A percentile compares a stretch with the other conserved stretches of the same genome.
Conservation (phyloP, 2,888 invertebrate genomes). For the Encarsia formosa region DNA sequence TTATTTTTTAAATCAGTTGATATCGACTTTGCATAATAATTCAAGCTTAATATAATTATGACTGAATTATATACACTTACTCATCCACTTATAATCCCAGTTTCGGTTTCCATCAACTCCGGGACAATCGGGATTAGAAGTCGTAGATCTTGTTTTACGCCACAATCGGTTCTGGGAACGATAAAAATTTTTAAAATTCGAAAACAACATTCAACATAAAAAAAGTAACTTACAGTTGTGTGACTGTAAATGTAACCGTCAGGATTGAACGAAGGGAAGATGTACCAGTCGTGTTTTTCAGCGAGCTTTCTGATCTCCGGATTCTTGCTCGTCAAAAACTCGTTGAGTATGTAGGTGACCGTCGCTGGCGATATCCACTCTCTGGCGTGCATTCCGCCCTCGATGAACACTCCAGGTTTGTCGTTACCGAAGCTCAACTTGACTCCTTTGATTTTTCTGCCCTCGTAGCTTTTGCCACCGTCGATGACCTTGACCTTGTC, state of each 20-base stretch:
- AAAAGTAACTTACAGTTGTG: conserved; percentile 53
- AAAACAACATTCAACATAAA: too few relatives aligned
- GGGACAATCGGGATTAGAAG: conserved; percentile 42
- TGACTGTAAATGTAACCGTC: conserved; percentile 73
- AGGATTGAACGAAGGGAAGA: conserved; percentile 72
- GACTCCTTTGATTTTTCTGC: conserved; percentile 30
- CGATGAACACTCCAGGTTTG: conserved; percentile 60
- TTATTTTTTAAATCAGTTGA: too few relatives aligned
- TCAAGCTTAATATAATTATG: too few relatives aligned
- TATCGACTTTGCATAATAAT: too few relatives aligned
- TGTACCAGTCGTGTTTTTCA: conserved; percentile 66
- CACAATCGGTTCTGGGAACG: conserved; percentile 60
- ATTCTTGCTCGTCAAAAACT: conserved; percentile 59
- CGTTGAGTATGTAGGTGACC: conserved; percentile 61
- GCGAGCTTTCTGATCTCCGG: conserved; percentile 53
- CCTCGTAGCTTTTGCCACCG: conserved; percentile 26
- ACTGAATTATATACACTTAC: too few relatives aligned
- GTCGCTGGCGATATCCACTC: conserved; percentile 73
- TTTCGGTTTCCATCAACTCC: conserved; percentile 78
- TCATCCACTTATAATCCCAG: conserved; percentile 67
- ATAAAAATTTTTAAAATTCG: background rate
- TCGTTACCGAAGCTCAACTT: conserved; percentile 42
- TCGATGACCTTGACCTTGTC: conserved; percentile 22
- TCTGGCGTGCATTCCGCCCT: conserved; percentile 65
- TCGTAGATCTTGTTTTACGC: conserved; percentile 44